These are phyloP conservation scores for Muscicapa comitata DNA, from an alignment of 2,797 vertebrate species.

Conservation along the genomic window DNA sequence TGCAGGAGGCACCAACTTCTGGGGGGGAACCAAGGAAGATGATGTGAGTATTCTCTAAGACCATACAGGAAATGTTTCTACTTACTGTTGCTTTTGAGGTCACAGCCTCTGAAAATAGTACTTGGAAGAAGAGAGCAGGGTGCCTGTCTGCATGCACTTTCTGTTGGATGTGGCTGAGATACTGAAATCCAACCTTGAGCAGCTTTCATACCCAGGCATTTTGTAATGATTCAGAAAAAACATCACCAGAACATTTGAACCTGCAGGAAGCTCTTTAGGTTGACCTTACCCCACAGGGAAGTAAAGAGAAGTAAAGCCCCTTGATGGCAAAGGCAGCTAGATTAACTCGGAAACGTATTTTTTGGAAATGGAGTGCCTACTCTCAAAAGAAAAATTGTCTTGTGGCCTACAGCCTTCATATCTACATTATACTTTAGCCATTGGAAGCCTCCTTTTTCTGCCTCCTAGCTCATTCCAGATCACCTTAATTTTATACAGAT, in stretches of 20 bases:
- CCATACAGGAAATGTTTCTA: neutral
- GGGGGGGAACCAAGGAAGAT: slow-evolving; percentile 97
- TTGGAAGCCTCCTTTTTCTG: neutral
- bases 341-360: neutral
- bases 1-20: slow-evolving; percentile 97
- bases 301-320: neutral
- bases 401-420: neutral
- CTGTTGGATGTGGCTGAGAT: neutral
- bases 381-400: neutral
- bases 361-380: neutral
- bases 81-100: neutral
- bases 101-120: neutral
- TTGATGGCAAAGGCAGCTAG: neutral
- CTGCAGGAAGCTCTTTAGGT: neutral
- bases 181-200: neutral
- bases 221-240: neutral
- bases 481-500: neutral
- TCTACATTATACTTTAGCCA: neutral
- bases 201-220: neutral
- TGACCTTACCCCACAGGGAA: neutral
- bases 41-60: slow-evolving; percentile 79
- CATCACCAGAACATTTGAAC: neutral
- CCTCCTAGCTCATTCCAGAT: neutral
- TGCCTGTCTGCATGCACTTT: neutral
- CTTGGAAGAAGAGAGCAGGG: neutral